phyloP scores from a whole-genome alignment of 2,888 invertebrate species.

The Tyria jacobaeae region DNA sequence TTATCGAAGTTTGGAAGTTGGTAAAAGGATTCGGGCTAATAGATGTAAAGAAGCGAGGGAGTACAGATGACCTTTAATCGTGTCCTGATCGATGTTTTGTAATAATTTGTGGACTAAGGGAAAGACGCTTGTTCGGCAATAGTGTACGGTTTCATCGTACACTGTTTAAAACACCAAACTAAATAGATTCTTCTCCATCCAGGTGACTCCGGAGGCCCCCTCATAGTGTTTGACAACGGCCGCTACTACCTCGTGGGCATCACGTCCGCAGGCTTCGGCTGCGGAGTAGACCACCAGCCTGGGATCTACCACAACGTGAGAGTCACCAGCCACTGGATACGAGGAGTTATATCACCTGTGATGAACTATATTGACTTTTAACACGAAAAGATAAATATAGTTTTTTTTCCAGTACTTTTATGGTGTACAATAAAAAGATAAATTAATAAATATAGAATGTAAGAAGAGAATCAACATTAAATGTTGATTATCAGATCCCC shows the following conservation, averaged over 20 bases:
- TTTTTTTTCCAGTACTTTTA: too few relatives aligned
- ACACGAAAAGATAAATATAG: not conserved
- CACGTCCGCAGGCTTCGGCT: slow-evolving; percentile 95
- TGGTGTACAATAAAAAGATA: not conserved
- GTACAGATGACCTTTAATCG: too few relatives aligned
- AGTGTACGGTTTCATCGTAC: not conserved
- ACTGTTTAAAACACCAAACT: not conserved
- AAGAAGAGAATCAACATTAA: not conserved
- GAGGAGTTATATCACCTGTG: slow-evolving; percentile 78
- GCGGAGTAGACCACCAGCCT: slow-evolving; percentile 94
- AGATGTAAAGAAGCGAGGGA: too few relatives aligned
- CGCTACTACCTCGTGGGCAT: slow-evolving; percentile 93
- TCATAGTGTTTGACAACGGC: slow-evolving; percentile 89
- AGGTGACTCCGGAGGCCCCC: slow-evolving; percentile 94
- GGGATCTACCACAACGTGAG: slow-evolving; percentile 94
- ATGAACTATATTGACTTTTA: slow-evolving; percentile 64
- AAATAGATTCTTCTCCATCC: slow-evolving; percentile 21
- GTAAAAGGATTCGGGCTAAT: too few relatives aligned
- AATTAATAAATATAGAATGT: not conserved
- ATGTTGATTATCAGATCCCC: too few relatives aligned
- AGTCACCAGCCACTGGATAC: slow-evolving; percentile 90
- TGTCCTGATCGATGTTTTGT: too few relatives aligned
- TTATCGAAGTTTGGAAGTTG: too few relatives aligned
- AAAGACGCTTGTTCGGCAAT: too few relatives aligned
- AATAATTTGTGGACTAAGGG: too few relatives aligned